A percentile compares a stretch with the other conserved stretches of the same genome.
phyloP scores from a whole-genome alignment of 2,888 invertebrate species.

The Chironomus riparius region DNA sequence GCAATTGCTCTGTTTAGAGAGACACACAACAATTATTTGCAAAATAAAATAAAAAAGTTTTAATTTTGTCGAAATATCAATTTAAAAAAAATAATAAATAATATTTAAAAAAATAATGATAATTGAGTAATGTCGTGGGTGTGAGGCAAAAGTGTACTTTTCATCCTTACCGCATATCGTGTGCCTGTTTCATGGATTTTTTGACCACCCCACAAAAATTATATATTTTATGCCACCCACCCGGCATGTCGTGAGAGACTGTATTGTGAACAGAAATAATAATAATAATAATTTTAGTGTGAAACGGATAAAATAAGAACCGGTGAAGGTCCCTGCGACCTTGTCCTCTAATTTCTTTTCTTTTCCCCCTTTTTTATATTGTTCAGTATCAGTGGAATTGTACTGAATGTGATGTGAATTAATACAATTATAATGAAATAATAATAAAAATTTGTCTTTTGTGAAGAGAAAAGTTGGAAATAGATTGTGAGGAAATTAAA shows the following conservation, averaged over 20 bases:
- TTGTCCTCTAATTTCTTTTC: slow-evolving; percentile 5
- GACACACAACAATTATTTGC: neutral
- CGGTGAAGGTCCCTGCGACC: slow-evolving; percentile 24
- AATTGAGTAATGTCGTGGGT: neutral
- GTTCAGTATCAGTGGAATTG: no score
- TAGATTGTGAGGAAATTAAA: no score
- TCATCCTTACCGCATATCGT: neutral
- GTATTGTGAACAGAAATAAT: neutral
- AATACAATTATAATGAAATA: no score
- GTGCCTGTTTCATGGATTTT: no score
- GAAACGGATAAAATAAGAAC: neutral
- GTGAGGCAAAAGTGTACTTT: neutral
- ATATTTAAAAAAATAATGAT: no score
- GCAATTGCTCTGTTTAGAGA: slow-evolving; percentile 1
- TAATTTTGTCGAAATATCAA: no score
- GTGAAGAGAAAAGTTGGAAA: no score
- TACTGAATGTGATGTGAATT: neutral
- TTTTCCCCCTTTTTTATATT: no score
- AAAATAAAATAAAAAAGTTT: neutral
- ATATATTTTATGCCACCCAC: neutral
- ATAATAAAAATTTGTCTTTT: no score
- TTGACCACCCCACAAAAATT: neutral
- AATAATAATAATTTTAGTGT: neutral
- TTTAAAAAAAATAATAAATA: no score
- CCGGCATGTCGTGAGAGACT: neutral